Evolutionary conservation across 2,888 invertebrate genomes (phyloP).

Genomic region (Stenoptilia bipunctidactyla): DNA sequence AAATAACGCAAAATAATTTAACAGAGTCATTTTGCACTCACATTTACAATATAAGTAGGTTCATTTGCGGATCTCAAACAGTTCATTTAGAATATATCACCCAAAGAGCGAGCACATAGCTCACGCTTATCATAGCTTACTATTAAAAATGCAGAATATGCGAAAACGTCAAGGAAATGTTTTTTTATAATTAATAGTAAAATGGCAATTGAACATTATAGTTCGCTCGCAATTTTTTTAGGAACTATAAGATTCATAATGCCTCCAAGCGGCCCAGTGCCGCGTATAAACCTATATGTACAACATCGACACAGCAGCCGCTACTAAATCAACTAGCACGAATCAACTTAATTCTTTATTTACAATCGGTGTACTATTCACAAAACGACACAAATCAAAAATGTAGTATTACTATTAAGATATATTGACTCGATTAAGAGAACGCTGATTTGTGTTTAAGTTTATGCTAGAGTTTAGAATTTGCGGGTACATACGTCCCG

Average conservation of each 20-base stretch:
- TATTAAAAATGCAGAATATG: conserved; percentile 69
- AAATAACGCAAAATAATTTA: conserved; percentile 73
- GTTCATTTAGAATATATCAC: conserved; percentile 69
- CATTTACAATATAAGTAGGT: conserved; percentile 68
- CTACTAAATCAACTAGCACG: conserved; percentile 59
- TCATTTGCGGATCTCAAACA: conserved; percentile 56
- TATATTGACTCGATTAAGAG: conserved; percentile 47
- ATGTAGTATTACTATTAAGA: conserved; percentile 24
- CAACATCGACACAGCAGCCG: conserved; percentile 32
- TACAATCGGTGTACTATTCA: conserved; percentile 52
- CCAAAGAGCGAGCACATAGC: conserved; percentile 68
- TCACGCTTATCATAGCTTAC: conserved; percentile 63
- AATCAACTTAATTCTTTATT: conserved; percentile 50
- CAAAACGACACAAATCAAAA: conserved; percentile 47
- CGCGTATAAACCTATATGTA: conserved; percentile 36
- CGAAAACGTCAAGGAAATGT: conserved; percentile 67
- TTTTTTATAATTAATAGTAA: conserved; percentile 41
- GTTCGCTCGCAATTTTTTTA: conserved; percentile 65
- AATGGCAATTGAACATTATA: conserved; percentile 69
- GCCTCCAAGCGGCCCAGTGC: conserved; percentile 40
- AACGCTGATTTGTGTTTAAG: conserved; percentile 58
- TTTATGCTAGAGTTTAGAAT: conserved; percentile 69
- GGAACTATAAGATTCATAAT: conserved; percentile 72
- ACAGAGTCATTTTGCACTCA: conserved; percentile 70
- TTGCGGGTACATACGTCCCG: conserved; percentile 61